Evolutionary conservation across 2,113 vertebrate genomes (phyloP), one percentile per base, ranked within the genome.

Genomic region (Ageneiosus marmoratus): DNA sequence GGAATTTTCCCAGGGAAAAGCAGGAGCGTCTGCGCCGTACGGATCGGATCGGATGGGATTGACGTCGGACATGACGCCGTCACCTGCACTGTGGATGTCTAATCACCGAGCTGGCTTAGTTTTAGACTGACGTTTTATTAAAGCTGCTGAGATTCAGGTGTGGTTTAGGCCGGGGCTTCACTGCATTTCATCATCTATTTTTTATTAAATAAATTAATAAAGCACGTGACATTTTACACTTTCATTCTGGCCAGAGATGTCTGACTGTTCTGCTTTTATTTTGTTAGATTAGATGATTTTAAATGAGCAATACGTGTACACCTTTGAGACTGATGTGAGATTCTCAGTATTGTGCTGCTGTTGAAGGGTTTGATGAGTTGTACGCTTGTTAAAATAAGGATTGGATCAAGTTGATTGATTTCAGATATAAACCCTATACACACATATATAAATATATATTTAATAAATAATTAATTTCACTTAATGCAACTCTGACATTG

Each of bases 401-500:
- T 76, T 77, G 62, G 75, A 48, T 53, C 73, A 32, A 53, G 32
- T 20, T 53, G 41, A 51, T 72, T 56, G 41, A 77, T 27, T 69
- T n/a, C n/a, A n/a, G n/a, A n/a, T n/a, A n/a, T n/a, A n/a, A n/a
- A n/a, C n/a, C n/a, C n/a, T n/a, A 29, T 51, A 9, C 10, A 51
- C 4, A 50, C 4, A 74, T 0, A 82, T 48, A 53, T 56, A 83
- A 6, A 55, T 72, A 80, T 84, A 75, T 75, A 87, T 75, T 75
- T 75, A 87, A 84, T 82, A 82, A 87, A 85, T 79, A 84, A 85
- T 44, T 85, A 72, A 51, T 76, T 80, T 74, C 22, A 79, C 60
- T 44, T 81, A 29, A 48, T 80, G 70, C 56, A 70, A 5, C 8
- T 50, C 24, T 77, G n/a, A 37, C 29, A 58, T 46, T 32, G 55